Evolutionary conservation across 1,140 invertebrate species (phyloP).

Genomic region (Conus ventricosus): DNA sequence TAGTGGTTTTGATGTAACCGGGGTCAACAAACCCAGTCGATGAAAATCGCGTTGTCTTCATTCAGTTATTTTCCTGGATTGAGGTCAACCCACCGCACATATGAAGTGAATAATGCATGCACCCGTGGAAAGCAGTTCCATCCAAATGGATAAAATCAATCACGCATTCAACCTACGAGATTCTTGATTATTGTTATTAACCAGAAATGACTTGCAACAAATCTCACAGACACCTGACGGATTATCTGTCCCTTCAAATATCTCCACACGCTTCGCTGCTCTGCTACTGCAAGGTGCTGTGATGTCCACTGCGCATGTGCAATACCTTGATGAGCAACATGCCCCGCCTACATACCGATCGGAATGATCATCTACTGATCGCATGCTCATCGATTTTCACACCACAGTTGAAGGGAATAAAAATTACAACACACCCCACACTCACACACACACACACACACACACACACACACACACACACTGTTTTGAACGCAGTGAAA

Average conservation of each 20-base stretch:
- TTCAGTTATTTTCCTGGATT: constrained; percentile 27
- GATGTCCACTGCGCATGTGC: constrained; percentile 40
- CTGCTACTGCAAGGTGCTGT: constrained; percentile 29
- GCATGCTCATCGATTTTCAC: too few relatives aligned
- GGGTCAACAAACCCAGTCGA: constrained; percentile 3
- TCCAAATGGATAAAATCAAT: not conserved
- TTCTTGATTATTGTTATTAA: not conserved
- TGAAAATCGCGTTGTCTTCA: not conserved
- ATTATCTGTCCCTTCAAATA: not conserved
- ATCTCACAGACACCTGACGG: not conserved
- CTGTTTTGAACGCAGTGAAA: too few relatives aligned
- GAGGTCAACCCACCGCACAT: constrained; percentile 5
- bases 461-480: not conserved
- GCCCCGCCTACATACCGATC: constrained; percentile 33
- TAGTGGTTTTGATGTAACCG: not conserved
- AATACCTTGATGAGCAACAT: constrained; percentile 42
- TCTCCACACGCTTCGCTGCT: constrained; percentile 13
- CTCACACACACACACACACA: not conserved
- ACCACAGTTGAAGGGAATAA: not conserved
- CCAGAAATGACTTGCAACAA: not conserved
- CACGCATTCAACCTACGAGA: not conserved
- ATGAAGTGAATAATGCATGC: constrained; percentile 17
- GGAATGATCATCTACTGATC: not conserved
- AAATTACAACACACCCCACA: not conserved
- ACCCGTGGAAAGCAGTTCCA: constrained; percentile 20